Evolutionary conservation across 2,888 invertebrate species (phyloP).

Genomic region (Xanthia icteritia): DNA sequence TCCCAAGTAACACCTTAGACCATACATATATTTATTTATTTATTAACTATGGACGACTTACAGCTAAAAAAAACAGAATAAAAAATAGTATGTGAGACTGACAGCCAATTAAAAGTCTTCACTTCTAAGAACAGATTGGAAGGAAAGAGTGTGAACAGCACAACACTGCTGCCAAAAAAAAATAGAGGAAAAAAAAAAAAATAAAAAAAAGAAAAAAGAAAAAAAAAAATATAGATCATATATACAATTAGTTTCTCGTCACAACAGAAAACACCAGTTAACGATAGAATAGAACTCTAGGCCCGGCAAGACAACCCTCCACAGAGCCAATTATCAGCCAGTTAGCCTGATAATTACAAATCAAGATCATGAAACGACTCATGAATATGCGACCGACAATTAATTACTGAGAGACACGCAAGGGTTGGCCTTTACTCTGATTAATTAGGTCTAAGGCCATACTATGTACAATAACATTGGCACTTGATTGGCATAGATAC

Average conservation of each 20-base stretch:
- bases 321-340: conserved; percentile 28
- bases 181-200: too few relatives aligned
- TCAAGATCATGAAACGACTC: conserved; percentile 42
- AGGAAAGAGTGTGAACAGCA: too few relatives aligned
- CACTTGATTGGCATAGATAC: conserved; percentile 30
- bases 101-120: too few relatives aligned
- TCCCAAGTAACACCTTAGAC: background rate
- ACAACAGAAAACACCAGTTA: background rate
- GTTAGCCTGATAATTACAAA: conserved; percentile 46
- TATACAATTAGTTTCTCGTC: conserved; percentile 6
- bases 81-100: too few relatives aligned
- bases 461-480: conserved; percentile 1
- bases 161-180: too few relatives aligned
- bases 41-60: too few relatives aligned
- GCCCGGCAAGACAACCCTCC: background rate
- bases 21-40: too few relatives aligned
- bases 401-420: conserved; percentile 46
- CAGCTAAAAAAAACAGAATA: too few relatives aligned
- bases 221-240: too few relatives aligned
- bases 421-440: conserved; percentile 27
- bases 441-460: conserved; percentile 26
- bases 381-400: conserved; percentile 60
- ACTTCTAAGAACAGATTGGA: too few relatives aligned
- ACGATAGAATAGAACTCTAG: conserved; percentile 6
- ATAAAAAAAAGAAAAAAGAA: too few relatives aligned